Conservation (phyloP, 2,888 invertebrate species). For the Bhutanitis thaidina region DNA sequence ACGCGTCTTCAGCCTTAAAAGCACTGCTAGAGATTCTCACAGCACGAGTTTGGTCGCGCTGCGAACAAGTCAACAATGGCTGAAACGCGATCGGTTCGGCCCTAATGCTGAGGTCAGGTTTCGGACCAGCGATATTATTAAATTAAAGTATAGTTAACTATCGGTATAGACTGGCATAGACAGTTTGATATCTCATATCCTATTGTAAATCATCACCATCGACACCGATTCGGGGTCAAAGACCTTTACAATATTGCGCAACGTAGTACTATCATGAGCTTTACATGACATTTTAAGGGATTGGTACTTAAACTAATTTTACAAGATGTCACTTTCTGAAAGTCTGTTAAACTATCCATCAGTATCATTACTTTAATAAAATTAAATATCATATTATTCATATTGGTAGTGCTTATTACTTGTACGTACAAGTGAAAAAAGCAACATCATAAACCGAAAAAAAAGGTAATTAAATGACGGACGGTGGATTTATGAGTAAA, state of each 20-base stretch:
- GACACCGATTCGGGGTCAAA: too few species aligned
- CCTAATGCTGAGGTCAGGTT: conserved; percentile 23
- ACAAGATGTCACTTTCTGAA: too few species aligned
- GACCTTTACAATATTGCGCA: too few species aligned
- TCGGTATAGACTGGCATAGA: neutral
- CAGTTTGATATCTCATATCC: too few species aligned
- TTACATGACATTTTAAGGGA: too few species aligned
- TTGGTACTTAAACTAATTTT: too few species aligned
- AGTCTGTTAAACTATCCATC: too few species aligned
- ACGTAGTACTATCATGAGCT: too few species aligned
- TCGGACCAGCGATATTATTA: conserved; percentile 16
- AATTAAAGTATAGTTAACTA: conserved; percentile 5
- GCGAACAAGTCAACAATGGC: conserved; percentile 24
- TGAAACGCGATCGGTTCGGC: conserved; percentile 25
- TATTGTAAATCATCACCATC: neutral
- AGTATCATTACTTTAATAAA: too few species aligned
- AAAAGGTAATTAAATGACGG: neutral
- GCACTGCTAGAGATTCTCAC: conserved; percentile 16
- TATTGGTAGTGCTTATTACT: too few species aligned
- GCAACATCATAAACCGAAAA: neutral
- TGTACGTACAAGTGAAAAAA: too few species aligned
- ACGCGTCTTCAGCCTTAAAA: neutral
- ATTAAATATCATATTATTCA: too few species aligned
- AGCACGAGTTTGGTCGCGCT: conserved; percentile 13
- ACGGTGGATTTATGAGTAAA: neutral